Percentiles rank a stretch among this genome's conserved stretches.
Conservation (phyloP, 2,113 vertebrate species). For the Xenus cinereus region DNA sequence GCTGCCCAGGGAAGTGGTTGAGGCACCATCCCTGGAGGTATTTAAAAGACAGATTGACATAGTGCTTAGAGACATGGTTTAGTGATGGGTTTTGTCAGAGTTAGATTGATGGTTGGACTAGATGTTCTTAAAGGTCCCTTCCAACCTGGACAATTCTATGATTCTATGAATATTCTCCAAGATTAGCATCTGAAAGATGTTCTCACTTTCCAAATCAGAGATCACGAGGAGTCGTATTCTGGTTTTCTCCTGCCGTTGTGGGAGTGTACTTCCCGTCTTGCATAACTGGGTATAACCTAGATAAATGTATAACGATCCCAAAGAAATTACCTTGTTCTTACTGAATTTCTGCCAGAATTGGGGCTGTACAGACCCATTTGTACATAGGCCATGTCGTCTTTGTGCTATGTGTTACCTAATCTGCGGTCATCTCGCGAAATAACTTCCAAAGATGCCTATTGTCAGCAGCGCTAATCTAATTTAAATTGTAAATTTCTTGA, state of each 20-base stretch:
- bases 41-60: no score
- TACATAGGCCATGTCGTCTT: neutral
- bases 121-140: no score
- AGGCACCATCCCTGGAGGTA: no score
- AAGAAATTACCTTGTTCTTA: neutral
- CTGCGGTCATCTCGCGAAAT: neutral
- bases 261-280: neutral
- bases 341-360: neutral
- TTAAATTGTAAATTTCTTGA: neutral
- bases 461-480: neutral
- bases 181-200: neutral
- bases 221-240: neutral
- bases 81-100: no score
- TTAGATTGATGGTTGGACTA: no score
- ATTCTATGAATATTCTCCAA: neutral
- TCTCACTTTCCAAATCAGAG: neutral
- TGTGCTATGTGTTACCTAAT: neutral
- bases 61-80: no score
- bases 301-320: neutral
- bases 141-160: no score
- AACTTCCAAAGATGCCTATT: neutral
- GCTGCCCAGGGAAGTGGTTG: no score
- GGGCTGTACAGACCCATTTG: neutral
- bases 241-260: rapidly evolving
- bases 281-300: neutral